Base-by-base conservation (phyloP, 2,797 vertebrate genomes). In the Allobates femoralis region DNA sequence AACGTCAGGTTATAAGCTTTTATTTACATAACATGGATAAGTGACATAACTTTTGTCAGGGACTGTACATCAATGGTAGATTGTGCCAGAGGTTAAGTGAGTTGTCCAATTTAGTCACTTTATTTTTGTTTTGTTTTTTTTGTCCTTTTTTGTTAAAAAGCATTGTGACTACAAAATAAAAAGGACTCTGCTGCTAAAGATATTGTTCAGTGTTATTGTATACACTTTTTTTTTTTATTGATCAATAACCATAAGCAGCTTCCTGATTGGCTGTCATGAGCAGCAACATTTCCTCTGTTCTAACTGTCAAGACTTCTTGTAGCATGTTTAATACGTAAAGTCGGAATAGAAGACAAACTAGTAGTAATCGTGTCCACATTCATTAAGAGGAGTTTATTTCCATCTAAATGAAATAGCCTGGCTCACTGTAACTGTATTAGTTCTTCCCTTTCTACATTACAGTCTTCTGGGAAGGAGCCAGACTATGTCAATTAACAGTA, bases 401-500 rank as follows among this genome's bases (percentile, higher is more conserved):
- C 71, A 55, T 79, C n/a, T 41, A 87, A 90, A 90, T 1, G 90
- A 89, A 74, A 73, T 86, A 85, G 89, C 91, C 92, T 69, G 0
- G 87, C 26, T 67, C 82, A 84, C 91, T 89, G 91, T 92, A 88
- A 62, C 91, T 86, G 86, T 93, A 89, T 91, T 90, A 87, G 86
- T 87, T 90, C 84, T 90, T 89, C 86, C 64, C 51, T 89, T 91
- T 91, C 91, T 91, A 91, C 90, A 90, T 90, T 93, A 92, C 92
- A 90, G 93, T 71, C 90, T 87, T 85, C 90, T 93, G 94, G 96
- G 95, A 92, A 90, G 89, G 82, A 0, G 93, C 96, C 95, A 96
- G 90, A 90, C 85, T 89, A 94, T 92, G 95, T 95, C 95, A 96
- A 95, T 96, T 95, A 96, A 94, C 91, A 88, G 95, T 94, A 96